Evolutionary conservation across 2,113 vertebrate species (phyloP).

Genomic region (Macrotus californicus): DNA sequence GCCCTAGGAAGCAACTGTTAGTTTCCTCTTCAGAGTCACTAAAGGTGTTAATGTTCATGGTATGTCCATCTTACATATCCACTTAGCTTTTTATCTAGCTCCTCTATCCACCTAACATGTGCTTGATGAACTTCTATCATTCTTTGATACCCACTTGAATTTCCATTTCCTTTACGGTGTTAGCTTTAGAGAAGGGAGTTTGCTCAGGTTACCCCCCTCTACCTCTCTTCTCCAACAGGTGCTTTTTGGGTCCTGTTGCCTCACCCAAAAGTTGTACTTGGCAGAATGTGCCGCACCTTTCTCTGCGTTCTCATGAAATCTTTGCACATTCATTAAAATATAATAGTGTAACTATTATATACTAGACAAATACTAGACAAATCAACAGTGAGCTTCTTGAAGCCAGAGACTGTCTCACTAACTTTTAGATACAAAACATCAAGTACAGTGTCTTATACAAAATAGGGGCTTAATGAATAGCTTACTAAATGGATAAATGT

Average conservation of each 20-base stretch:
- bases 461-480: neutral
- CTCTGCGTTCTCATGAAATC: neutral
- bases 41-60: neutral
- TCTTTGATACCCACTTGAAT: neutral
- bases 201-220: neutral
- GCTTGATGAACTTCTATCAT: neutral
- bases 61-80: neutral
- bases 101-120: neutral
- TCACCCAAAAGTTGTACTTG: neutral
- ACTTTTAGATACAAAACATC: neutral
- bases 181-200: constrained; percentile 11
- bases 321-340: constrained; percentile 44
- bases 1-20: neutral
- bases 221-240: neutral
- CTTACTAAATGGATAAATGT: neutral
- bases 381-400: constrained; percentile 2
- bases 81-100: neutral
- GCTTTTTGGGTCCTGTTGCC: neutral
- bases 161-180: neutral
- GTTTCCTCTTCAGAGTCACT: neutral
- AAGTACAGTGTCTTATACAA: neutral
- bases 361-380: constrained; percentile 20
- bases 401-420: neutral
- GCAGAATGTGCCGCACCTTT: neutral
- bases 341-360: neutral